These are phyloP conservation scores for Pomacea maculata DNA, from an alignment of 1,140 invertebrate species.

Conservation along the genomic window DNA sequence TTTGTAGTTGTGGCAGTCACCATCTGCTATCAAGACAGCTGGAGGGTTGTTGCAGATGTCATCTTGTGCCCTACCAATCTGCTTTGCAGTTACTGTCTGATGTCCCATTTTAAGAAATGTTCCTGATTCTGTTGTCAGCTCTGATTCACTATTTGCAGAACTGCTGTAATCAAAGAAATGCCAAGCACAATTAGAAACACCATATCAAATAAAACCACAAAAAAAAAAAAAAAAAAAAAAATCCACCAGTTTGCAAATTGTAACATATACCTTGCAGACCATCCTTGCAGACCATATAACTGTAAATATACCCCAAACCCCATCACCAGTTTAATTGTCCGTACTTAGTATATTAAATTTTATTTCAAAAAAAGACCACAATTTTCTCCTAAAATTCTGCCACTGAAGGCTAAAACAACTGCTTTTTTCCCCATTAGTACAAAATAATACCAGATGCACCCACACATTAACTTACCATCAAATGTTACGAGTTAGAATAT, in stretches of 20 bases:
- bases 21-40: background rate
- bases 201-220: background rate
- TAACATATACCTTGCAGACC: too few species aligned
- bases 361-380: too few species aligned
- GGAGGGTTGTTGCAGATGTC: background rate
- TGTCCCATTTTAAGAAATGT: background rate
- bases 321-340: too few species aligned
- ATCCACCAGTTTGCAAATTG: background rate
- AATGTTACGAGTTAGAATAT: too few species aligned
- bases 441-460: background rate
- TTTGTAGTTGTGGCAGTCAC: background rate
- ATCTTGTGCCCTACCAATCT: background rate
- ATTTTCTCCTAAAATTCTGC: too few species aligned
- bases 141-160: too few species aligned
- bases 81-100: background rate
- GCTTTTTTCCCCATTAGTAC: background rate
- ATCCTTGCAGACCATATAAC: too few species aligned
- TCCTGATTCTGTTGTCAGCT: background rate
- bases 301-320: too few species aligned
- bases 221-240: background rate
- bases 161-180: too few species aligned
- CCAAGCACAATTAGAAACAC: too few species aligned
- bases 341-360: too few species aligned
- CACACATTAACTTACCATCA: background rate
- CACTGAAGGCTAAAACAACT: too few species aligned